Conservation (phyloP, 2,797 vertebrate species). For the Salarias fasciatus region DNA sequence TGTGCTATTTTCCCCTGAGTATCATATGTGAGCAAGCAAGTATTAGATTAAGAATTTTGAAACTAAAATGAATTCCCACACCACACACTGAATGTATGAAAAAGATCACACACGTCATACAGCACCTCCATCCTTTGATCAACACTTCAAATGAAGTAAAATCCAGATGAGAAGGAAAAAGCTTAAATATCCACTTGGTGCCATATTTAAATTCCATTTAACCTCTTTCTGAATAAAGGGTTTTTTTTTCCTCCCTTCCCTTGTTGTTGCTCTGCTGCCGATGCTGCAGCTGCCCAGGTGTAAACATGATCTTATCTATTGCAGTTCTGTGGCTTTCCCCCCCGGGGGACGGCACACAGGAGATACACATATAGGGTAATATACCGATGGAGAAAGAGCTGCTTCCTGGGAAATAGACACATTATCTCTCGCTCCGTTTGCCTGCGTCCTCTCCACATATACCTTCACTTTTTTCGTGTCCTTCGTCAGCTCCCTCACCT, state of each 20-base stretch:
- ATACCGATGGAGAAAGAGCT: constrained; percentile 7
- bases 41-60: no score
- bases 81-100: no score
- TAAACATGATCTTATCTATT: constrained; percentile 55
- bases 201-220: no score
- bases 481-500: constrained; percentile 38
- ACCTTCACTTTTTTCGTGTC: constrained; percentile 31
- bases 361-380: constrained; percentile 20
- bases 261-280: not conserved
- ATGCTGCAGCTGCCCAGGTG: constrained; percentile 32
- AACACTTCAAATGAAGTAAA: no score
- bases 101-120: no score
- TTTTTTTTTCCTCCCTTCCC: not conserved
- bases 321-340: constrained; percentile 15
- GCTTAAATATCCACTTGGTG: no score
- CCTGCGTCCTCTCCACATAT: constrained; percentile 13
- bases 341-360: not conserved
- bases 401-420: constrained; percentile 6
- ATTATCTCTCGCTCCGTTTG: constrained; percentile 24
- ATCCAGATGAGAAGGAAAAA: no score
- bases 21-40: no score
- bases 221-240: not conserved
- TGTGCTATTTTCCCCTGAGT: no score
- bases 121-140: no score
- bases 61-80: no score